phyloP scores from a whole-genome alignment of 2,888 invertebrate genomes.

The Gastracanthus pulcherrimus region DNA sequence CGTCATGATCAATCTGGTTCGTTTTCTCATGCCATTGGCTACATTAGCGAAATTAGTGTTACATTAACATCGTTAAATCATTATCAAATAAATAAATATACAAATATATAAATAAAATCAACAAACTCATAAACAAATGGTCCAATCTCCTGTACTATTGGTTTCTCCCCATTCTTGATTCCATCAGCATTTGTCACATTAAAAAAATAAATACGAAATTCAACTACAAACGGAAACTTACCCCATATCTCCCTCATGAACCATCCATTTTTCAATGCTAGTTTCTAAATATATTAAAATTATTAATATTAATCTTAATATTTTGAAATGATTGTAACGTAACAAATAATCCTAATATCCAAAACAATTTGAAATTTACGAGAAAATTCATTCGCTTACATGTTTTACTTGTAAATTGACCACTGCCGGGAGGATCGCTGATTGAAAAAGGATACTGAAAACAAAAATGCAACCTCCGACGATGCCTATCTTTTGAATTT shows the following conservation, averaged over 20 bases:
- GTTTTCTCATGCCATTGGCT: constrained; percentile 81
- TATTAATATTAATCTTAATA: not conserved
- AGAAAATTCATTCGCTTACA: not conserved
- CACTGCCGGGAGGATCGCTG: constrained; percentile 7
- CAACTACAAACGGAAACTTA: constrained; percentile 86
- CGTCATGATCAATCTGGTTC: constrained; percentile 84
- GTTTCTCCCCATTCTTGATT: constrained; percentile 84
- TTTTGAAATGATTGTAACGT: too few relatives aligned
- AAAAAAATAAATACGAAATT: constrained; percentile 88
- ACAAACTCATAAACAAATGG: constrained; percentile 91
- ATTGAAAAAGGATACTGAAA: constrained; percentile 28
- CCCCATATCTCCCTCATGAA: constrained; percentile 89
- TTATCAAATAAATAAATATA: not conserved
- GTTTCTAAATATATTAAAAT: not conserved
- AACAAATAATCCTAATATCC: too few relatives aligned
- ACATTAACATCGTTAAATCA: not conserved
- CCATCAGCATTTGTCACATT: constrained; percentile 90
- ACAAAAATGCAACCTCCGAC: constrained; percentile 21
- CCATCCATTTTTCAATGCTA: constrained; percentile 80
- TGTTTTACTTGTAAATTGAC: not conserved
- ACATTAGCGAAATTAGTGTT: too few relatives aligned
- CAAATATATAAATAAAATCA: not conserved
- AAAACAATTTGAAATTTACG: not conserved
- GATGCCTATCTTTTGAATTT: constrained; percentile 5
- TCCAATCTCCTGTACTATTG: constrained; percentile 87